Percentiles rank a stretch among this genome's conserved stretches.
Evolutionary conservation across 2,888 invertebrate genomes (phyloP).

Genomic region (Tridacna gigas): DNA sequence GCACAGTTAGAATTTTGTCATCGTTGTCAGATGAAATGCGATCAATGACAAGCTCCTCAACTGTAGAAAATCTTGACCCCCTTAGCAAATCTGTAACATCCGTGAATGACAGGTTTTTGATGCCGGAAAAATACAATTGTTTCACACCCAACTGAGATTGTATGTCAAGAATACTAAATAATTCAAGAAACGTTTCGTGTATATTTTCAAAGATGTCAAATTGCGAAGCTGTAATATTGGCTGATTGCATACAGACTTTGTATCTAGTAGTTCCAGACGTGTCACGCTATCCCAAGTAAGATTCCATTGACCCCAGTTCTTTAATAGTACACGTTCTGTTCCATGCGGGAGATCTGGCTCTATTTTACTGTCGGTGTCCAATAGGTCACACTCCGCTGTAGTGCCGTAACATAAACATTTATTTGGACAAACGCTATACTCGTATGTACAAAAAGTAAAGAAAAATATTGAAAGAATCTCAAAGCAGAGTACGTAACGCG

Average conservation of each 20-base stretch:
- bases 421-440: not conserved
- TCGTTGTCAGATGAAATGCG: not conserved
- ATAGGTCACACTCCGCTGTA: not conserved
- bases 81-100: not conserved
- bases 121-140: not conserved
- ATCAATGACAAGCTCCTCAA: not conserved
- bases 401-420: not conserved
- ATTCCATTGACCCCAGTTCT: not conserved
- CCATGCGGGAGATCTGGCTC: not conserved
- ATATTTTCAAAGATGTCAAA: not conserved
- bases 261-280: not conserved
- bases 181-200: not conserved
- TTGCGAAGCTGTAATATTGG: not conserved
- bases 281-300: not conserved
- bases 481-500: no score
- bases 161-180: not conserved
- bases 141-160: not conserved
- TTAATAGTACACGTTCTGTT: not conserved
- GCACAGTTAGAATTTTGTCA: not conserved
- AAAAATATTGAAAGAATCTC: no score
- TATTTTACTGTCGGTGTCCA: not conserved
- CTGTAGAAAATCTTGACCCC: not conserved
- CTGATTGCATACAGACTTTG: not conserved
- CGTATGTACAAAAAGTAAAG: not conserved
- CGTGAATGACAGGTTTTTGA: not conserved